Conservation (phyloP, 2,888 invertebrate species). For the Eupithecia inturbata region DNA sequence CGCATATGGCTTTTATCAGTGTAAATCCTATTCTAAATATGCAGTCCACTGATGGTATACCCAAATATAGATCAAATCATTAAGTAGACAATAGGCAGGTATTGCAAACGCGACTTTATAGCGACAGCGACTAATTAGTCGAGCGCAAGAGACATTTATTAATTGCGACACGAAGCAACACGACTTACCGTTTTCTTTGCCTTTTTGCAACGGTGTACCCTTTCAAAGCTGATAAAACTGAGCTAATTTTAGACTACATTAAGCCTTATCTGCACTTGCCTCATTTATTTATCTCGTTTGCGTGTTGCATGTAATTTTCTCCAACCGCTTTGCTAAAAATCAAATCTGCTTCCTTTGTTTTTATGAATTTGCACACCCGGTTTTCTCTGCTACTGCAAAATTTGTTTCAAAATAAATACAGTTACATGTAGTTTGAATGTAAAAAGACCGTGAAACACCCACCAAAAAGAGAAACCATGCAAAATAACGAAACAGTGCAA, state of each 20-base stretch:
- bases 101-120: slow-evolving; percentile 33
- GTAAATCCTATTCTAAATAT: background rate
- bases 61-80: slow-evolving; percentile 1
- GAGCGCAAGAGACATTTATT: slow-evolving; percentile 77
- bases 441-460: background rate
- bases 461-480: background rate
- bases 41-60: background rate
- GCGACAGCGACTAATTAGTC: slow-evolving; percentile 78
- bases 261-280: slow-evolving; percentile 20
- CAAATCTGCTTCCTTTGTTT: slow-evolving; percentile 11
- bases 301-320: slow-evolving; percentile 13
- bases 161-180: slow-evolving; percentile 80
- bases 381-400: background rate
- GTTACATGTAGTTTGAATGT: no score
- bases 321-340: slow-evolving; percentile 18
- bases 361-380: no score
- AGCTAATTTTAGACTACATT: slow-evolving; percentile 48
- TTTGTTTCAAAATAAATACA: background rate
- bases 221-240: slow-evolving; percentile 65
- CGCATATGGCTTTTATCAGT: background rate
- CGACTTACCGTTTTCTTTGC: slow-evolving; percentile 65
- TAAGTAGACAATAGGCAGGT: slow-evolving; percentile 13
- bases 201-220: slow-evolving; percentile 61
- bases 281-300: slow-evolving; percentile 40
- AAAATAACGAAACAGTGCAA: no score